Base-by-base conservation (phyloP, 2,888 invertebrate species). In the Thera obeliscata region DNA sequence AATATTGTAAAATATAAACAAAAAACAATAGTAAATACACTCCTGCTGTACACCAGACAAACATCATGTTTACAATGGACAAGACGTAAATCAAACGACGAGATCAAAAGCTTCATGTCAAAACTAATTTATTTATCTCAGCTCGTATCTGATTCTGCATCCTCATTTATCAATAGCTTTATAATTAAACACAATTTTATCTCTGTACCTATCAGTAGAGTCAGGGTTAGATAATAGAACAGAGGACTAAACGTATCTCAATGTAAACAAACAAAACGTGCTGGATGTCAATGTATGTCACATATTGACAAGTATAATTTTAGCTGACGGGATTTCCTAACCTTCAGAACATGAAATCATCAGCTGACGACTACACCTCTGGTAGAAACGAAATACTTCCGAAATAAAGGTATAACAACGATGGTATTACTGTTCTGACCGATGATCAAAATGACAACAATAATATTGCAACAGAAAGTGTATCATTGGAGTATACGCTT, bases 81-180 rank as follows among this genome's bases (percentile, higher is more conserved):
- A 72, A 67, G 74, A 52, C 71, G 76, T 78, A 74, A 77, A 75
- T 61, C 73, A 68, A 75, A 72, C 75, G 65, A 69, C 60, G 60
- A 69, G 55, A 67, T 55, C 58, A 8, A 60, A 55, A 62, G 58
- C 63, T 59, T 59, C 43, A 66, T 79, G 79, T 77, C 81, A 81
- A 79, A 75, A 78, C 50, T 66, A 55, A 69, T 69, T 59, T 55
- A 62, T 61, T 12, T 56, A 56, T 64, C 41, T 41, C n/a, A 12
- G 11, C 59, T 57, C 11, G 46, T 48, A 57, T 46, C 33, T 35
- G 48, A 41, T 22, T 22, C 22, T 22, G 22, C 22, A 56, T 7
- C 48, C 6, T 57, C 4, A 43, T 22, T 56, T 56, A 64, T 52
- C 33, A 57, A 41, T 56, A 11, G 41, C 22, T 55, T 55, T 35